A percentile compares a stretch with the other conserved stretches of the same genome.
These are phyloP conservation scores for Apteryx mantelli DNA, from an alignment of 2,113 vertebrate genomes.

Conservation along the genomic window DNA sequence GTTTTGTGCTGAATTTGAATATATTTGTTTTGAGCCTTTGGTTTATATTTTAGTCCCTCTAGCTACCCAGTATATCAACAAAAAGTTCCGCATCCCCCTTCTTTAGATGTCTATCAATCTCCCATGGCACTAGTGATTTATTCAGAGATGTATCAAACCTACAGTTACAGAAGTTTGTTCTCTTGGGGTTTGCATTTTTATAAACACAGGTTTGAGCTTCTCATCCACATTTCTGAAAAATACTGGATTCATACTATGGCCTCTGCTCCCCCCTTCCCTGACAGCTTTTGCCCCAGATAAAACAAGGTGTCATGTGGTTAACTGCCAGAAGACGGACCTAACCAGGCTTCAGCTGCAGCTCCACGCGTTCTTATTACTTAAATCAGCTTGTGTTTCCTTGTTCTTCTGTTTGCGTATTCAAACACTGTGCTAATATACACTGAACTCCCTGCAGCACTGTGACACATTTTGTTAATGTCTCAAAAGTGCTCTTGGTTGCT, in stretches of 20 bases:
- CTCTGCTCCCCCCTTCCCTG: not conserved
- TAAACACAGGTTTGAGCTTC: not conserved
- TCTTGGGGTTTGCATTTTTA: not conserved
- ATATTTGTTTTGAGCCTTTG: not conserved
- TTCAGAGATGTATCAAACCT: not conserved
- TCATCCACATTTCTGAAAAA: not conserved
- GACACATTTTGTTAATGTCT: not conserved
- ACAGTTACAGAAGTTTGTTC: not conserved
- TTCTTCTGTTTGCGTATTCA: not conserved
- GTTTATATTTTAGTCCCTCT: not conserved
- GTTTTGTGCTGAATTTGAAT: not conserved
- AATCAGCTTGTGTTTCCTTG: not conserved
- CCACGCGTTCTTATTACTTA: not conserved
- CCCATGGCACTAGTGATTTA: not conserved
- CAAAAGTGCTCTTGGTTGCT: not conserved
- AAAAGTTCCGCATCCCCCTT: not conserved
- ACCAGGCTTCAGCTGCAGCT: not conserved
- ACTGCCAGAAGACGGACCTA: not conserved
- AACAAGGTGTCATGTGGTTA: not conserved
- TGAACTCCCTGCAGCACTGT: not conserved
- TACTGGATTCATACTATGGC: not conserved
- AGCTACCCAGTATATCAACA: not conserved
- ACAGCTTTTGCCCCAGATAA: slow-evolving; percentile 24
- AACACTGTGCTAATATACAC: not conserved
- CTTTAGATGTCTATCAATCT: not conserved